phyloP scores from a whole-genome alignment of 2,797 vertebrate genomes.

The Aselliscus stoliczkanus region DNA sequence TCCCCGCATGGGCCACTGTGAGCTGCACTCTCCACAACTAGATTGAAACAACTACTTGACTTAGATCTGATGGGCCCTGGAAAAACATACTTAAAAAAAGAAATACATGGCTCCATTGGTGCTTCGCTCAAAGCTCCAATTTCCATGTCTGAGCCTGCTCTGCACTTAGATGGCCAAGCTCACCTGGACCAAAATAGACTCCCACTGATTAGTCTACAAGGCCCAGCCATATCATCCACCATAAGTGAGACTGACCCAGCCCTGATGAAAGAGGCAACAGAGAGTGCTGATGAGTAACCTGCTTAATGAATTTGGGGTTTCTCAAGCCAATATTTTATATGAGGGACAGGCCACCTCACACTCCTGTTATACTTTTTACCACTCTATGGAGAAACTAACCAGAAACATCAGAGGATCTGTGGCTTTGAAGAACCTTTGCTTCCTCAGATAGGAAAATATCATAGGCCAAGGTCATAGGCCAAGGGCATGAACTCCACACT shows the following conservation, averaged over 20 bases:
- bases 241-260: neutral
- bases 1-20: too few relatives aligned
- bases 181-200: neutral
- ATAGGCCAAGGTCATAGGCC: neutral
- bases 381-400: neutral
- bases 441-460: neutral
- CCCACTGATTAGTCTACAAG: neutral
- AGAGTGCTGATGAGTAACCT: neutral
- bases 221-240: neutral
- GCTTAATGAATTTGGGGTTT: neutral
- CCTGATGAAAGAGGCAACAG: neutral
- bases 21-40: too few relatives aligned
- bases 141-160: neutral
- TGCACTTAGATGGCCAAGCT: neutral
- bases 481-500: neutral
- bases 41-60: too few relatives aligned
- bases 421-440: neutral
- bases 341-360: neutral
- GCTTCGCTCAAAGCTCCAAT: neutral
- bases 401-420: neutral
- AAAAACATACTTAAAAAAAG: neutral
- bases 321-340: neutral
- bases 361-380: neutral
- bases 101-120: neutral
- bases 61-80: too few relatives aligned